phyloP scores from a whole-genome alignment of 2,888 invertebrate genomes.

The Scaptomyza caliginosa region DNA sequence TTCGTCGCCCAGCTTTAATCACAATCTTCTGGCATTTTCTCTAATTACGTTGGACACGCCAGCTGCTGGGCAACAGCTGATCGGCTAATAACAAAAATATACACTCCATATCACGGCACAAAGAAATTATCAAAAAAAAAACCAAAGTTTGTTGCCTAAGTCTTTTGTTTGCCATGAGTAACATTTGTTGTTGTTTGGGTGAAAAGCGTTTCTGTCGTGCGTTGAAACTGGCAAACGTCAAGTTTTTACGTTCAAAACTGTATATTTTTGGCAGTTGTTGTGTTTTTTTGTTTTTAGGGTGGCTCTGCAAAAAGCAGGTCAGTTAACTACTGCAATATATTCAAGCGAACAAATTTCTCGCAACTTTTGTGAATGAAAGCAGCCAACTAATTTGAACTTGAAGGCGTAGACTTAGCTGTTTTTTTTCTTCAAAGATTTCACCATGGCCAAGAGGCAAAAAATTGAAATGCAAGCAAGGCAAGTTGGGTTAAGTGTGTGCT shows the following conservation, averaged over 20 bases:
- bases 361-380: constrained; percentile 32
- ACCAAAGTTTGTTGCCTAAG: constrained; percentile 62
- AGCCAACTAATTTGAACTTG: constrained; percentile 12
- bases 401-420: constrained; percentile 27
- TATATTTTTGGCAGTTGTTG: constrained; percentile 1
- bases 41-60: constrained; percentile 55
- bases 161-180: constrained; percentile 52
- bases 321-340: constrained; percentile 38
- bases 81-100: constrained; percentile 39
- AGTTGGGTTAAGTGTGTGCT: constrained; percentile 31
- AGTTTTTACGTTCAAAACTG: constrained; percentile 20
- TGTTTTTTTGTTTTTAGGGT: constrained; percentile 15
- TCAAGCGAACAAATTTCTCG: constrained; percentile 53
- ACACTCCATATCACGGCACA: constrained; percentile 31
- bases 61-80: constrained; percentile 47
- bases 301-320: constrained; percentile 53
- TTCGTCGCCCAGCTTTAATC: constrained; percentile 50
- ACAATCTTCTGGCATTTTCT: constrained; percentile 56
- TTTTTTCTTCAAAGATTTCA: constrained; percentile 61
- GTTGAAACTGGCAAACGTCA: constrained; percentile 34
- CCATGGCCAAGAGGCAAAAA: constrained; percentile 44
- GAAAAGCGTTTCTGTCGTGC: constrained; percentile 42
- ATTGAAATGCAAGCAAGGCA: constrained; percentile 55
- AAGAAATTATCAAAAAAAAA: constrained; percentile 4
- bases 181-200: constrained; percentile 40